phyloP scores from a whole-genome alignment of 2,888 invertebrate species.

The Kuschelorhynchus macadamiae region DNA sequence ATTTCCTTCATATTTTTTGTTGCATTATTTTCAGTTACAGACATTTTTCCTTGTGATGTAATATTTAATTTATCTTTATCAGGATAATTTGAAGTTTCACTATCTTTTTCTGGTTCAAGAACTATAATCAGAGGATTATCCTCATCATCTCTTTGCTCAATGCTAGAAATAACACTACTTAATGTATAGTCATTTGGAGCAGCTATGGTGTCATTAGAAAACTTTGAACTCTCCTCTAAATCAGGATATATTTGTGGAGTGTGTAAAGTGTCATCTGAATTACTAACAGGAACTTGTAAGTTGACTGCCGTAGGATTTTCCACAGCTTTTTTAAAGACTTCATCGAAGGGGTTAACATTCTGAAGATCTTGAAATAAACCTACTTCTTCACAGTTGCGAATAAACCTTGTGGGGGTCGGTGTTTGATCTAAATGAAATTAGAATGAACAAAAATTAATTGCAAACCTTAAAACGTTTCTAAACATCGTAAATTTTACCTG shows the following conservation, averaged over 20 bases:
- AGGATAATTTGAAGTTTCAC: constrained; percentile 1
- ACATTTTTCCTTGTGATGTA: constrained; percentile 34
- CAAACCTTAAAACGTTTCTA: no score
- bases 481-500: no score
- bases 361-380: constrained; percentile 93
- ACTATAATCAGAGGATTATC: constrained; percentile 48
- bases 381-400: constrained; percentile 93
- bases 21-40: constrained; percentile 40
- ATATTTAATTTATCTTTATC: constrained; percentile 27
- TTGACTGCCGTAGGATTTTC: constrained; percentile 74
- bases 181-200: constrained; percentile 39
- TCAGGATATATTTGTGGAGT: constrained; percentile 86
- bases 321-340: constrained; percentile 91
- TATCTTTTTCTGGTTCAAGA: constrained; percentile 49
- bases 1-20: constrained; percentile 1
- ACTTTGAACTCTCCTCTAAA: constrained; percentile 53
- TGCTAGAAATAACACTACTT: constrained; percentile 21
- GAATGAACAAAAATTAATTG: constrained; percentile 10
- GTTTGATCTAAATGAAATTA: constrained; percentile 83
- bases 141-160: constrained; percentile 26
- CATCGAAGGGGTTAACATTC: constrained; percentile 95
- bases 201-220: constrained; percentile 23
- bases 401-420: constrained; percentile 93
- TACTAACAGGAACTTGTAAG: constrained; percentile 56
- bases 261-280: constrained; percentile 80